Base-by-base conservation (phyloP, 64 coral and sea anemone genomes). In the Stichodactyla helianthus region DNA sequence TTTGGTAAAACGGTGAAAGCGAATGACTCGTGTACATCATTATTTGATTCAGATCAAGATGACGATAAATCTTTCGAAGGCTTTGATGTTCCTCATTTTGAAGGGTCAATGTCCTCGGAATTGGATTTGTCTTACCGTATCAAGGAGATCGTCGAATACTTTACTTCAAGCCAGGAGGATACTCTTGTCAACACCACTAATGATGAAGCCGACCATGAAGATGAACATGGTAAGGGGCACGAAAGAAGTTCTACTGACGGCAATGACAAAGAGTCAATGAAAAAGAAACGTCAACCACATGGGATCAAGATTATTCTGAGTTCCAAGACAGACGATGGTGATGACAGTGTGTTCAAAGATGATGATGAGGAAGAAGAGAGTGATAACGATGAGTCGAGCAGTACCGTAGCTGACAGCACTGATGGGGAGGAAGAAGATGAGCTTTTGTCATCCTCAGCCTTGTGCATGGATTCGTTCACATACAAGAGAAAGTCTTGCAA, bases 11-110 rank as follows among this genome's bases (percentile, higher is more conserved):
- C 14, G n/a, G 25, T 13, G 22, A 31, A 74, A 74, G 10, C 23
- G 22, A 74, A 74, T 81, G 78, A 81, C 9, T 16, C 50, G 0
- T 7, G 62, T 50, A 60, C 89, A 52, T 31, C 54, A 23, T 70
- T 92, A 52, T 92, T 92, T 64, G 85, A 92, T 53, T 92, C 90
- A 31, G 90, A 92, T 87, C 55, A 90, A 4, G 89, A 90, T 20
- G 77, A 87, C 7, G 84, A 91, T 10, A 62, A 81, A 10, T 77
- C 79, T 9, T 92, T 92, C 19, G 51, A 87, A 5, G 90, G 90
- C n/a, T 92, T 92, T 50, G 17, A 92, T 71, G 85, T 92, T 11
- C 90, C 90, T 0, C 85, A 92, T 50, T 92, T 92, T 83, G 77
- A 82, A 16, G 18, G 51, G 50, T 92, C 79, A 50, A 63, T 56